Base-by-base conservation (phyloP, 2,797 vertebrate species). In the Tangara arthus region DNA sequence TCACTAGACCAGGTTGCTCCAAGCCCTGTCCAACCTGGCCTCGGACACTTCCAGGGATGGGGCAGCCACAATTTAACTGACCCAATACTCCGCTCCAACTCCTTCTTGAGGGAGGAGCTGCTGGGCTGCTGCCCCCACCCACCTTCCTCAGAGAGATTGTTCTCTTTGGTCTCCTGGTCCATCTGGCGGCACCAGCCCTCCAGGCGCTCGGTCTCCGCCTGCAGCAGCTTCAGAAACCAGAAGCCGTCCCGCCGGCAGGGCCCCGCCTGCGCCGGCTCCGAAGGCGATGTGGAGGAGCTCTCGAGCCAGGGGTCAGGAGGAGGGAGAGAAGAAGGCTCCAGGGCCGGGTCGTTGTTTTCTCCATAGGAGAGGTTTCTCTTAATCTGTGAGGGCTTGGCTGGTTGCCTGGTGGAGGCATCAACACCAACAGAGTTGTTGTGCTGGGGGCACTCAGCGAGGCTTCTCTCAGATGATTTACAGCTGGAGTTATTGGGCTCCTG, bases 101-200 rank as follows among this genome's bases (percentile, higher is more conserved):
- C 50, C 4, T 57, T 20, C 49, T 35, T 1, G 1, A 60, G n/a
- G 26, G 15, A 64, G 13, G 59, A 69, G 66, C 70, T 55, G 53
- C 46, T 0, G 13, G 80, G 47, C 34, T 57, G 64, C 44, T 50
- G 61, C 42, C 39, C 34, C 24, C n/a, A 87, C 97, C 20, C 95
- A 99, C 99, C 99, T 97, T 99, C 99, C 97, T 99, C 99, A 95
- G 99, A 99, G 94, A 99, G 98, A 97, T 98, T 99, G 97, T 99
- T 99, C 98, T 99, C 99, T 98, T 99, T 99, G 97, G 99, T 99
- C 98, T 99, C 99, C 98, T 99, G 98, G 94, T 99, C 99, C 99
- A 99, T 99, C 98, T 99, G 99, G 89, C 98, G 98, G 97, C 99
- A 99, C 99, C 99, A 99, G 83, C 99, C 99, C 94, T 99, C 99